Conservation (phyloP, 2,797 vertebrate genomes). For the Poecilia gillii region DNA sequence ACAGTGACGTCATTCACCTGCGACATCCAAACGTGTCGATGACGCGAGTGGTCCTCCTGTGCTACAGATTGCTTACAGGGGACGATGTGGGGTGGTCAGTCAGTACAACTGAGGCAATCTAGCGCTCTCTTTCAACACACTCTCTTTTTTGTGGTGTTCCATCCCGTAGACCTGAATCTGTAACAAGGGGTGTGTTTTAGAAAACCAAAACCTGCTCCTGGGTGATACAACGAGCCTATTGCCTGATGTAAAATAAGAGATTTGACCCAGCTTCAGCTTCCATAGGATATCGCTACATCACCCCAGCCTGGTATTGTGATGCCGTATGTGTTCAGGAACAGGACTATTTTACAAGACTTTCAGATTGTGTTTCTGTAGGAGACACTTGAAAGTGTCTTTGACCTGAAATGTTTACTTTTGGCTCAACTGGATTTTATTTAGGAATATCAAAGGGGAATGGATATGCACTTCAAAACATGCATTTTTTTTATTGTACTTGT, state of each 20-base stretch:
- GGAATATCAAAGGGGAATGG: neutral
- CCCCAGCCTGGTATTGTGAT: neutral
- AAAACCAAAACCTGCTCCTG: neutral
- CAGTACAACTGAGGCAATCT: neutral
- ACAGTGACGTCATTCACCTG: constrained; percentile 32
- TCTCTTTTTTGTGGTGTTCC: neutral
- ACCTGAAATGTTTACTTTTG: neutral
- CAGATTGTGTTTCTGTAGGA: neutral
- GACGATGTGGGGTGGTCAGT: neutral
- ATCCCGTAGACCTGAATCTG: neutral
- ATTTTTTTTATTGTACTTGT: neutral
- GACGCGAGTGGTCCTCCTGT: neutral
- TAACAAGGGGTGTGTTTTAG: neutral
- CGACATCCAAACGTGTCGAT: constrained; percentile 6
- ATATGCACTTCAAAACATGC: neutral
- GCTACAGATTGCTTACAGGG: neutral
- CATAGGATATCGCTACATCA: neutral
- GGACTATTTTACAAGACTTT: neutral
- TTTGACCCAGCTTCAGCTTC: neutral
- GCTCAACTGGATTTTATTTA: neutral
- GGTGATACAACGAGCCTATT: neutral
- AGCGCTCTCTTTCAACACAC: neutral
- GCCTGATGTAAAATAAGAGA: neutral
- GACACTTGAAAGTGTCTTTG: neutral
- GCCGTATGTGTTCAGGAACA: neutral